Evolutionary conservation across 2,888 invertebrate species (phyloP), one percentile per base, ranked within the genome.

Genomic region (Dryadula phaetusa): DNA sequence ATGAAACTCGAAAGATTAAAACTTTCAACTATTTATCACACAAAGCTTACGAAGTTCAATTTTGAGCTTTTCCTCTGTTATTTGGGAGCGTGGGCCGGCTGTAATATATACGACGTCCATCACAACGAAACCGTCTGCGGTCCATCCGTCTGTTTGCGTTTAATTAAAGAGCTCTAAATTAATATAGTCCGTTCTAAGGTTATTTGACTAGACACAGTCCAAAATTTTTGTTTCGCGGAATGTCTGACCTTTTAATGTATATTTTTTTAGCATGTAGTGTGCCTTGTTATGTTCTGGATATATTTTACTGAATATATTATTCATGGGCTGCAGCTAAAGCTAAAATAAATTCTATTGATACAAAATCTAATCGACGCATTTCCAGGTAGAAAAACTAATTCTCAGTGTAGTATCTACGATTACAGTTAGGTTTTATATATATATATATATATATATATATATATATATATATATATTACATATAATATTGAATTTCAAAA

Each of bases 111-210:
- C 64, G 49, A 22, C 44, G 58, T 60, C 58, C 60, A 65, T 65
- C 65, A 58, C 49, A 58, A 58, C 58, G 56, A 46, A 52, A 60
- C 56, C n/a, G 32, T 56, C 46, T 56, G 61, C 53, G 64, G 64
- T 47, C 47, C n/a, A 52, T 49, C 37, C 62, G 65, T 56, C 40
- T 66, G 66, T 66, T 66, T 69, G 42, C 25, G 34, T 69, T 66
- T 69, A 62, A 69, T 69, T 69, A 69, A 69, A 69, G 66, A 66
- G 56, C 49, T 40, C 61, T n/a, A 22, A 61, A 54, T 68, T 53
- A 68, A 52, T 34, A 34, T 37, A 54, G 42, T 68, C 66, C 44
- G 44, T 58, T 12, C 52, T 34, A 44, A 65, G 69, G 56, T 54
- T 62, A 16, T 28, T 60, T 60, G 7, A 44, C 18, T 60, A 18